Evolutionary conservation across 1,140 invertebrate species (phyloP).

Genomic region (Atta texana): DNA sequence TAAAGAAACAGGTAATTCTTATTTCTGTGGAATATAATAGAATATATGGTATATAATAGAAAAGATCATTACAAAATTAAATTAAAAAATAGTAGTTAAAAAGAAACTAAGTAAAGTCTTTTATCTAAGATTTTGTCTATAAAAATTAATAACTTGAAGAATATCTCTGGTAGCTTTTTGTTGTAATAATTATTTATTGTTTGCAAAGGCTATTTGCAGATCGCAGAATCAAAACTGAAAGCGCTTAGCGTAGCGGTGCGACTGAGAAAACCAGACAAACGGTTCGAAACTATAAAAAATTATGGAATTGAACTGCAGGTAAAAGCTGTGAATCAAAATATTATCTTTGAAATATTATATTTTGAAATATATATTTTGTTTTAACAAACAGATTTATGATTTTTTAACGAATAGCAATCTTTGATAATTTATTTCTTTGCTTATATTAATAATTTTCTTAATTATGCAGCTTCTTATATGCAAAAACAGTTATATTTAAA

Average conservation of each 20-base stretch:
- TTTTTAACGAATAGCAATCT: background rate
- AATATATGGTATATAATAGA: too few species aligned
- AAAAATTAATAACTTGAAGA: too few species aligned
- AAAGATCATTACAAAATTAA: conserved; percentile 39
- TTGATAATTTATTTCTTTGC: background rate
- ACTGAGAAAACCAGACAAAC: conserved; percentile 90
- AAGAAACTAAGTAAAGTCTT: too few species aligned
- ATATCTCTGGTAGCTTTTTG: background rate
- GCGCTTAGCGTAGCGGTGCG: conserved; percentile 91
- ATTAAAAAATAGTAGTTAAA: background rate
- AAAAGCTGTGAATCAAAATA: conserved; percentile 72
- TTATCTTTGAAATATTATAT: background rate
- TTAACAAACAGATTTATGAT: background rate
- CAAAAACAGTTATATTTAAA: too few species aligned
- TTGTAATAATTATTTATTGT: conserved; percentile 29
- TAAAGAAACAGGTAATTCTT: conserved; percentile 87
- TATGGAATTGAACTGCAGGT: conserved; percentile 92
- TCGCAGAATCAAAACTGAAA: conserved; percentile 92
- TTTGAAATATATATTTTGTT: background rate
- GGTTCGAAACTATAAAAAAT: conserved; percentile 92
- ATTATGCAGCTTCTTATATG: too few species aligned
- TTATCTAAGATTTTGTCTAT: too few species aligned
- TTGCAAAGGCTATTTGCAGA: conserved; percentile 89
- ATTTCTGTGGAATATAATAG: too few species aligned
- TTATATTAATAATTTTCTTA: too few species aligned